Evolutionary conservation across 2,888 invertebrate genomes (phyloP).

Genomic region (Dicranocentrus wangi): DNA sequence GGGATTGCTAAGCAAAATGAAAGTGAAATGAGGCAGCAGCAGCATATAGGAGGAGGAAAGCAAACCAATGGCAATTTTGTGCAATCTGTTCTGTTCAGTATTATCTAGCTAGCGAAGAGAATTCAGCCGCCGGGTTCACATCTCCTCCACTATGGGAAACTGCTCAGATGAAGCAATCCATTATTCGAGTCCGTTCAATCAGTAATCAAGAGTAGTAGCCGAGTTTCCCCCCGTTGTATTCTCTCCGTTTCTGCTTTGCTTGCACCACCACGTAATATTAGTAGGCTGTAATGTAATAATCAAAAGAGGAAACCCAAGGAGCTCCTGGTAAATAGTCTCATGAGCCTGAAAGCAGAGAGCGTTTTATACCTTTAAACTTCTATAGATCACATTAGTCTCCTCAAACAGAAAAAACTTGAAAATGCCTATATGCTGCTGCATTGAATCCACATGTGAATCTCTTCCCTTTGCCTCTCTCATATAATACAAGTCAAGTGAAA

Average conservation of each 20-base stretch:
- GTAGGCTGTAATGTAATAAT: constrained; percentile 16
- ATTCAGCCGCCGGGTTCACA: background rate
- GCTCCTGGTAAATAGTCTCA: background rate
- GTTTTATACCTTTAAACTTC: background rate
- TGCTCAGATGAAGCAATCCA: constrained; percentile 24
- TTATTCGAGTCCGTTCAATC: constrained; percentile 28
- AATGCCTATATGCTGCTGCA: background rate
- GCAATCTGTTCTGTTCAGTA: background rate
- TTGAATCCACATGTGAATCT: no score
- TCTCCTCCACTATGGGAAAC: background rate
- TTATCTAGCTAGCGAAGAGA: background rate
- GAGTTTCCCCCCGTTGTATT: background rate
- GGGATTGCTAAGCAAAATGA: background rate
- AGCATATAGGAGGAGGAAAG: background rate
- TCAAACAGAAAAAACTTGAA: no score
- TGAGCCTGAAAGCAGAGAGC: background rate
- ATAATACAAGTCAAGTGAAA: no score
- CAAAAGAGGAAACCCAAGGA: constrained; percentile 8
- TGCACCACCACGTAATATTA: constrained; percentile 1
- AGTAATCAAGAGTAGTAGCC: constrained; percentile 20
- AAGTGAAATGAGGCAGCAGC: constrained; percentile 1
- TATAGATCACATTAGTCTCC: no score
- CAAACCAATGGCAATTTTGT: constrained; percentile 6
- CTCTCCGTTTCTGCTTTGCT: no score
- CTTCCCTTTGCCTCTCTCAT: no score